Evolutionary conservation across 1,140 invertebrate species (phyloP), one percentile per base, ranked within the genome.

Genomic region (Papilio polyxenes): DNA sequence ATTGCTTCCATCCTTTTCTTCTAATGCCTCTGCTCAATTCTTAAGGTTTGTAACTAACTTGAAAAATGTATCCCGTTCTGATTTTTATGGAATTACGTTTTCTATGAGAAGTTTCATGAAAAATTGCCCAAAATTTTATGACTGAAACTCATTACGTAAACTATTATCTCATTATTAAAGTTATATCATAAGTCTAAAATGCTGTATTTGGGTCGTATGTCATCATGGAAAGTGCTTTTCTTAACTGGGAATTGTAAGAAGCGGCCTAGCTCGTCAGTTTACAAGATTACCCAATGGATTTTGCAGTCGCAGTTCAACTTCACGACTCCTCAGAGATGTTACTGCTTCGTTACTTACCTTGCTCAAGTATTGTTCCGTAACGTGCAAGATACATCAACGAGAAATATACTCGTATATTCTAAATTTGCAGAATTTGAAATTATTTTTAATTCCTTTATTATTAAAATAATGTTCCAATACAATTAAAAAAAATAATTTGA

Each of bases 281-380:
- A 77, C 31, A n/a, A 77, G 75, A 77, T 77, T 77, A 77, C 75
- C 75, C 75, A 51, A 49, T 15, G 20, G 75, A 77, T 49, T 77
- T 77, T 31, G 10, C 49, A 53, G 11, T 37, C 75, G 75, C 23
- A 49, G 75, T 65, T 31, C 62, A 31, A 72, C 75, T 53, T 53
- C 75, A 31, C 20, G 20, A 53, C 75, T 53, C 75, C 75, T 77
- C 75, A 31, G 75, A 77, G 75, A 77, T 77, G 48, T 23, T 51
- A 17, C 75, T 6, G 49, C 17, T 56, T 77, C 75, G 75, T 56
- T 77, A 77, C 75, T 77, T 77, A 48, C 20, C 20, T 20, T 75
- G 2, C 40, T 13, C 75, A n/a, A 77, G 49, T 77, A 77, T 53
- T 77, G 75, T 77, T 77, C 49, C 74, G 17, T 40, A 20, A 72